phyloP scores from a whole-genome alignment of 2,888 invertebrate species.

The Patella ulyssiponensis region DNA sequence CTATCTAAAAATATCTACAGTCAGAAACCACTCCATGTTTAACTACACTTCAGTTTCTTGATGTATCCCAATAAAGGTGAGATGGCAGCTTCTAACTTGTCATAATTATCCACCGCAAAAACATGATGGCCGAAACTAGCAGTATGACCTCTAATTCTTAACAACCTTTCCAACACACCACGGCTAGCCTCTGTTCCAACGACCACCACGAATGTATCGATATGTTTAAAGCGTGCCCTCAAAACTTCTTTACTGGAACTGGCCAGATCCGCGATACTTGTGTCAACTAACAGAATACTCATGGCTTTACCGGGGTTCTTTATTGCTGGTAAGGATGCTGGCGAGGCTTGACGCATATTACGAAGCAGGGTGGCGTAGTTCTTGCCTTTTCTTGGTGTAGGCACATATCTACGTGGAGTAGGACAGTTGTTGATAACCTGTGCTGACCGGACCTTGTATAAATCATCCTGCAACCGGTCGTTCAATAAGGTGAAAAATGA shows the following conservation, averaged over 20 bases:
- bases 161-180: not conserved
- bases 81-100: not conserved
- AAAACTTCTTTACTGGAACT: conserved; percentile 11
- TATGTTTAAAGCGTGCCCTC: conserved; percentile 14
- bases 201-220: conserved; percentile 17
- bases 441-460: not conserved
- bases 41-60: not conserved
- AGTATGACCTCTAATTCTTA: not conserved
- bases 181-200: not conserved
- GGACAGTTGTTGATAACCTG: conserved; percentile 1
- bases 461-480: not conserved
- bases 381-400: not conserved
- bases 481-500: not conserved
- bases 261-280: not conserved
- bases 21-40: not conserved
- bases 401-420: not conserved
- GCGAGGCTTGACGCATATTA: not conserved
- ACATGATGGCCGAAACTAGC: not conserved
- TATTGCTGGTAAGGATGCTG: not conserved
- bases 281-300: conserved; percentile 13
- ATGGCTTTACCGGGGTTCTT: conserved; percentile 8
- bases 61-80: not conserved
- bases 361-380: not conserved
- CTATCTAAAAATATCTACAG: too few species aligned
- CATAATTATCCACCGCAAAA: conserved; percentile 5